phyloP scores from a whole-genome alignment of 2,797 vertebrate genomes.

The Gallinago stenura region DNA sequence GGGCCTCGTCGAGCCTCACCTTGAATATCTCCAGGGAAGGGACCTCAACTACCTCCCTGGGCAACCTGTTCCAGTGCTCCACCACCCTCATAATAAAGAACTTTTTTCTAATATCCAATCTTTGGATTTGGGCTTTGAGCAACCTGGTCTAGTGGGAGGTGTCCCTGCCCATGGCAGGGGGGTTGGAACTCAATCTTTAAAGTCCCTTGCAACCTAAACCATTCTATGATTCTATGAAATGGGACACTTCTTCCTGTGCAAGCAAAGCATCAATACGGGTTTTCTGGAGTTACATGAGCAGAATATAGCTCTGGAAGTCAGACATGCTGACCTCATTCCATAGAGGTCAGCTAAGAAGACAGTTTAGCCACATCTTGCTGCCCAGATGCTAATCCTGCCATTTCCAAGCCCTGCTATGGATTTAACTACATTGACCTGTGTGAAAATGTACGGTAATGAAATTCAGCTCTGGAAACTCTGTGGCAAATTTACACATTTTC shows the following conservation, averaged over 20 bases:
- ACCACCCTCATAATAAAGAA: no score
- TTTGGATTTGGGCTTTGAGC: neutral
- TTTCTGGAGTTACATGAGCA: neutral
- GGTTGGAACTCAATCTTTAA: neutral
- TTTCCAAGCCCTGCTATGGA: neutral
- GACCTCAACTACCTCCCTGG: no score
- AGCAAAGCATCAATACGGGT: neutral
- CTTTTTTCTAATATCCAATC: no score
- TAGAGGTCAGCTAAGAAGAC: fast-evolving
- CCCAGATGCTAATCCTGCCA: neutral
- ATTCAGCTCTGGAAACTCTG: neutral
- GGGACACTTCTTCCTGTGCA: neutral
- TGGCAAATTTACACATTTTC: neutral
- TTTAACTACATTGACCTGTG: neutral
- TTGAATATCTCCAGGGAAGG: no score
- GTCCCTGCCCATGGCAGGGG: neutral
- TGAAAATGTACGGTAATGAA: neutral
- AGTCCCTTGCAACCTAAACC: neutral
- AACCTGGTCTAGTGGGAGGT: neutral
- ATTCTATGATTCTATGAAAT: neutral
- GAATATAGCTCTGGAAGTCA: neutral
- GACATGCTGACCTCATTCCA: neutral
- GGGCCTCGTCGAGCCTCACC: no score
- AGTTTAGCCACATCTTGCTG: neutral
- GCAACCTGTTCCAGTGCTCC: no score